These are phyloP conservation scores for Periphyllus acericola DNA, from an alignment of 2,888 invertebrate species.

Conservation along the genomic window DNA sequence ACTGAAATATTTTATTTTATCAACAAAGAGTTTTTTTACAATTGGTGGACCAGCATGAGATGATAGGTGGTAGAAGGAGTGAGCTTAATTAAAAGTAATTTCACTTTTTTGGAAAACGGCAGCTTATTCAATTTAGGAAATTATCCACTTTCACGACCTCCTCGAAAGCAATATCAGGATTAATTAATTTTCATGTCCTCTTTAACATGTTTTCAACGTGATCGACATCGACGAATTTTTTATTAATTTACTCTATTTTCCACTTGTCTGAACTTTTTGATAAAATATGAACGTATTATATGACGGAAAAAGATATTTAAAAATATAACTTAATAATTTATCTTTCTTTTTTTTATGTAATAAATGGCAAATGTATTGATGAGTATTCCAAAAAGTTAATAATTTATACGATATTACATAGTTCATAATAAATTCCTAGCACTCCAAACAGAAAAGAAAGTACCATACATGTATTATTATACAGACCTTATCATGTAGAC, in stretches of 20 bases:
- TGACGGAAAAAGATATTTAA: not conserved
- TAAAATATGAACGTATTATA: constrained; percentile 28
- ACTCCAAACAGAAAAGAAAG: no score
- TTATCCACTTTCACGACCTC: constrained; percentile 9
- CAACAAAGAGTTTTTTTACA: not conserved
- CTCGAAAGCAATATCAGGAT: not conserved
- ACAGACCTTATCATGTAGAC: no score
- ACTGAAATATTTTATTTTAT: not conserved
- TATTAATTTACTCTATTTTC: constrained; percentile 39
- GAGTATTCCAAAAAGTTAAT: not conserved
- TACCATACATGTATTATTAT: no score
- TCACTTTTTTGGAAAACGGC: not conserved
- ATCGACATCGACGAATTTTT: constrained; percentile 33
- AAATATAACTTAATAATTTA: not conserved
- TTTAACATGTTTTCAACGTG: not conserved
- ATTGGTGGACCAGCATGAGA: not conserved
- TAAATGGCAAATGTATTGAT: constrained; percentile 3
- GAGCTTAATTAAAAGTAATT: constrained; percentile 44
- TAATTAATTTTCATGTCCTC: constrained; percentile 37
- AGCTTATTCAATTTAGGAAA: constrained; percentile 8
- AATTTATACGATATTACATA: not conserved
- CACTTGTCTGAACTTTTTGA: constrained; percentile 23
- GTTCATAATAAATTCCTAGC: no score
- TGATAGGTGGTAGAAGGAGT: not conserved
- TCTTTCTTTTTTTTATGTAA: not conserved